Percentiles rank a stretch among this genome's conserved stretches.
These are phyloP conservation scores for Drosophila tripunctata DNA, from an alignment of 2,888 invertebrate species.

Conservation along the genomic window DNA sequence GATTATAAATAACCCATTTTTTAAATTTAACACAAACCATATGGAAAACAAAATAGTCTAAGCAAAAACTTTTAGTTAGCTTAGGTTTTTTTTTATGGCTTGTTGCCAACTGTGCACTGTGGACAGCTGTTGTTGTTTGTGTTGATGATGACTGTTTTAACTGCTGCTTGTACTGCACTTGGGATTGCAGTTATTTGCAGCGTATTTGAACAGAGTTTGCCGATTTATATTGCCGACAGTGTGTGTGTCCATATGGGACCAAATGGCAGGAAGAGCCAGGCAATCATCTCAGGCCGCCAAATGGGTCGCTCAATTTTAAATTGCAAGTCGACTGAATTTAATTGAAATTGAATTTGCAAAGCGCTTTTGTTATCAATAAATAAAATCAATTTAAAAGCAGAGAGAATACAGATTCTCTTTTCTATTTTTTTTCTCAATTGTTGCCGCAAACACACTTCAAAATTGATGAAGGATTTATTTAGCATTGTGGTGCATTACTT, in stretches of 20 bases:
- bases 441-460: conserved; percentile 31
- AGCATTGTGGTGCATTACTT: conserved; percentile 38
- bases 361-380: conserved; percentile 68
- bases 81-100: too few relatives aligned
- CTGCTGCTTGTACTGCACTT: conserved; percentile 17
- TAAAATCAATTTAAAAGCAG: conserved; percentile 69
- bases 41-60: too few relatives aligned
- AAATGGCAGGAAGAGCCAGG: conserved; percentile 26
- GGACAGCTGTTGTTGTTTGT: conserved; percentile 17
- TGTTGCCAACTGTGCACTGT: conserved; percentile 1
- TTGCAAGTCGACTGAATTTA: conserved; percentile 55
- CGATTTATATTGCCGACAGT: conserved; percentile 33
- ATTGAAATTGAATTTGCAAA: conserved; percentile 75
- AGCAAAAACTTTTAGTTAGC: too few relatives aligned
- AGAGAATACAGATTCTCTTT: conserved; percentile 13
- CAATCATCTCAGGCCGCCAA: conserved; percentile 42
- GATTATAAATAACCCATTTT: too few relatives aligned
- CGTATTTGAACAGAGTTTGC: conserved; percentile 31
- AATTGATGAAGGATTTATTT: conserved; percentile 29
- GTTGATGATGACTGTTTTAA: conserved; percentile 34
- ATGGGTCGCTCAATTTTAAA: conserved; percentile 33
- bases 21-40: too few relatives aligned
- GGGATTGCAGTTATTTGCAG: conserved; percentile 35
- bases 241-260: conserved; percentile 52
- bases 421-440: conserved; percentile 12